These are phyloP conservation scores for Henricia sp. DNA, from an alignment of 53 echinoderm and acorn worm genomes.

Conservation along the genomic window DNA sequence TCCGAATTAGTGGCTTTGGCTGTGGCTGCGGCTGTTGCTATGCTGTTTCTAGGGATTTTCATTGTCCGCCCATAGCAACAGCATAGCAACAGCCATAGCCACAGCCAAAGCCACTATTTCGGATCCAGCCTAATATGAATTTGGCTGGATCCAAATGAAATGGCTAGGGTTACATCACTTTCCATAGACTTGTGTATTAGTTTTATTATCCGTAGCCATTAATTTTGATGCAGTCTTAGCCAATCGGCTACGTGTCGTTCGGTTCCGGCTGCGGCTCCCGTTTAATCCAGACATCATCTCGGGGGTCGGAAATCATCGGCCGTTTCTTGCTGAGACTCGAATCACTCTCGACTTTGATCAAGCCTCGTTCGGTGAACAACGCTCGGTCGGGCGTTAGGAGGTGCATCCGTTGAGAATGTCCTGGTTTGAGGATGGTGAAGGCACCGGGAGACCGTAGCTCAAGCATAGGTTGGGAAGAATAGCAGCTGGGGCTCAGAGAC, in stretches of 20 bases:
- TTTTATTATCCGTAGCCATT: no score
- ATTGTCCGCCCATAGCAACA: no score
- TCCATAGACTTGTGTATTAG: no score
- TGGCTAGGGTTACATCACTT: no score
- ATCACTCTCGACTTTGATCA: slow-evolving; percentile 47
- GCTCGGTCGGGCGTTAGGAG: slow-evolving; percentile 29
- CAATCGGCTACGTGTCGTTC: slow-evolving; percentile 19
- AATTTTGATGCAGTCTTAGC: neutral
- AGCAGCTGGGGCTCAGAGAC: neutral
- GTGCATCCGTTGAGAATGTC: slow-evolving; percentile 30
- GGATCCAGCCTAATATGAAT: no score
- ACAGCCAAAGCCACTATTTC: no score
- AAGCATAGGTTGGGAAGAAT: slow-evolving; percentile 25
- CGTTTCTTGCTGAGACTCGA: slow-evolving; percentile 25
- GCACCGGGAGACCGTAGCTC: slow-evolving; percentile 52
- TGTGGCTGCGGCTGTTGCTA: no score
- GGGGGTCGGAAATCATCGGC: slow-evolving; percentile 3
- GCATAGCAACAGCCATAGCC: no score
- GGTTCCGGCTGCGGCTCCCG: slow-evolving; percentile 31
- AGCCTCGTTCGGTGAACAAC: slow-evolving; percentile 6
- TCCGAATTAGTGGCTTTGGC: no score
- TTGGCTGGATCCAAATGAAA: no score
- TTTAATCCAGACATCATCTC: slow-evolving; percentile 43
- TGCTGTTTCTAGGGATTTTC: no score
- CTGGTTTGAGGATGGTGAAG: slow-evolving; percentile 26